Conservation (phyloP, 1,140 invertebrate species). For the Hyposmocoma kahamanoa region DNA sequence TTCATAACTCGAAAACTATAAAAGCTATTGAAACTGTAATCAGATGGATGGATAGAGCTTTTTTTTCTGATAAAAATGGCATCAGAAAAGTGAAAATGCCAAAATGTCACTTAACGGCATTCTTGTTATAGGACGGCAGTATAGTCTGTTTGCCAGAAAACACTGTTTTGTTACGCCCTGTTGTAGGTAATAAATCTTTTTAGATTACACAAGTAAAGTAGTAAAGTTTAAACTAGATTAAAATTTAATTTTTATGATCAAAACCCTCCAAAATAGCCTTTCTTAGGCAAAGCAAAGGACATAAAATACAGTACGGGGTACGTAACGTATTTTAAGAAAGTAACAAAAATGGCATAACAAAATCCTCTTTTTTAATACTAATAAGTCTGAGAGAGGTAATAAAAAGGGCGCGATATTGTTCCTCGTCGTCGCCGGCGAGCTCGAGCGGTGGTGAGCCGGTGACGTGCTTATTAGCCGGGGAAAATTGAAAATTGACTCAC, state of each 20-base stretch:
- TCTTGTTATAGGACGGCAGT: not conserved
- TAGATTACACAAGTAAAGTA: too few relatives aligned
- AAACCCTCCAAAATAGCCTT: too few relatives aligned
- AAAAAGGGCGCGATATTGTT: slow-evolving; percentile 46
- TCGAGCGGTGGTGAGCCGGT: slow-evolving; percentile 30
- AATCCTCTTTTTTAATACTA: slow-evolving; percentile 4
- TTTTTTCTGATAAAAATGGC: not conserved
- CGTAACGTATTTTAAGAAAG: too few relatives aligned
- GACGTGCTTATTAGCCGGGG: slow-evolving; percentile 64
- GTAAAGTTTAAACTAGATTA: too few relatives aligned
- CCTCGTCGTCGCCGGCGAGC: too few relatives aligned
- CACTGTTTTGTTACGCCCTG: too few relatives aligned
- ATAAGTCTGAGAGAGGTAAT: slow-evolving; percentile 10
- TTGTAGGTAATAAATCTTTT: too few relatives aligned
- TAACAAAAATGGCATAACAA: too few relatives aligned
- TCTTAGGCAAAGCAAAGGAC: too few relatives aligned
- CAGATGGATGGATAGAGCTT: not conserved
- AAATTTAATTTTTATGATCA: too few relatives aligned
- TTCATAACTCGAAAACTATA: not conserved
- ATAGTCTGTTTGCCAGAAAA: not conserved
- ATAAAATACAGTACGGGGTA: too few relatives aligned
- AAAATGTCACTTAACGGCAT: not conserved
- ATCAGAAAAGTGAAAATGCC: not conserved
- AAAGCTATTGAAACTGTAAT: not conserved
- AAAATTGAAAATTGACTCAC: slow-evolving; percentile 68